Conservation (phyloP, 2,113 vertebrate species). For the Isurus oxyrinchus region DNA sequence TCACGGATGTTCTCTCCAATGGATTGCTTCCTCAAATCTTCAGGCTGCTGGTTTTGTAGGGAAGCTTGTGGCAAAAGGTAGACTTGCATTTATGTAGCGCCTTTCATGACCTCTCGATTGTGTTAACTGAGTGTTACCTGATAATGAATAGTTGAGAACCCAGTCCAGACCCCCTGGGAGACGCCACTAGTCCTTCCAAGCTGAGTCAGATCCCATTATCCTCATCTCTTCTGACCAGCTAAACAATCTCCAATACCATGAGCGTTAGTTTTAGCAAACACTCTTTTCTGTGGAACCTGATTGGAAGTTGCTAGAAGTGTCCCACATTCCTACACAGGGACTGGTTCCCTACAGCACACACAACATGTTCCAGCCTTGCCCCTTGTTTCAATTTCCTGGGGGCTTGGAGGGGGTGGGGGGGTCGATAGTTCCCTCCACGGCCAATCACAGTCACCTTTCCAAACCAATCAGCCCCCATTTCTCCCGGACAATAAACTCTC, state of each 20-base stretch:
- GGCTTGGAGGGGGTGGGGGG: background rate
- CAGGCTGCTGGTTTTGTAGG: background rate
- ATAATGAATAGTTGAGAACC: background rate
- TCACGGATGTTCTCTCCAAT: background rate
- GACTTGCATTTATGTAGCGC: background rate
- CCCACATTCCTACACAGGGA: background rate
- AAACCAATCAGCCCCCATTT: background rate
- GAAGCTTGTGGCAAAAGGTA: background rate
- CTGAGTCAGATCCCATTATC: background rate
- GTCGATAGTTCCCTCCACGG: background rate
- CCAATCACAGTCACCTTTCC: background rate
- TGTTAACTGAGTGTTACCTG: background rate
- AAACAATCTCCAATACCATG: background rate
- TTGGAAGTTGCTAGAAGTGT: background rate
- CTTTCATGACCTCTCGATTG: too few relatives aligned
- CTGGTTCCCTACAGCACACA: too few relatives aligned
- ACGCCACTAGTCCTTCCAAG: background rate
- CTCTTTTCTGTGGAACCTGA: background rate
- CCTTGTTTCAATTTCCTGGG: too few relatives aligned
- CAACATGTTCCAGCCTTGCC: background rate
- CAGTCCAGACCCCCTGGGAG: background rate
- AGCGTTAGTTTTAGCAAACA: background rate
- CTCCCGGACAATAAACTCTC: background rate
- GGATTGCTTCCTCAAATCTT: background rate
- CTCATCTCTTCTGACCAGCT: too few relatives aligned